These are phyloP conservation scores for Ryuthela nishihirai DNA, from an alignment of 2,888 invertebrate genomes.

Conservation along the genomic window DNA sequence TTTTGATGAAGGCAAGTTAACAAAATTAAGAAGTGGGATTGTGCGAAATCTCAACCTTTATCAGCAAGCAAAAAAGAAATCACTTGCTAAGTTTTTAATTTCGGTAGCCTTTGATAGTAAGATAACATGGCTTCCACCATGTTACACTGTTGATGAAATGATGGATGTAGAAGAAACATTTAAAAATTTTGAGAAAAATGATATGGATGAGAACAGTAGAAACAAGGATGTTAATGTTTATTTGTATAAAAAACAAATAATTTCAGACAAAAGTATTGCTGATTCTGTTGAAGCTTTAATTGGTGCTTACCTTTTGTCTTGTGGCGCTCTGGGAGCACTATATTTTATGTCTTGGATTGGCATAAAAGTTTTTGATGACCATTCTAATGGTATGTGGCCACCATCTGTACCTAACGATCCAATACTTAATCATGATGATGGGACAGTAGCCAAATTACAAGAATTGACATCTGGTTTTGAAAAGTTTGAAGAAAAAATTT, in stretches of 20 bases:
- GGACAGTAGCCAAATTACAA: background rate
- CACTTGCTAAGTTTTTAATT: constrained; percentile 93
- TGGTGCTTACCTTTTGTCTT: constrained; percentile 66
- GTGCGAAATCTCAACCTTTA: constrained; percentile 84
- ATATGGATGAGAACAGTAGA: constrained; percentile 51
- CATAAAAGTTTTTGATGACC: too few relatives aligned
- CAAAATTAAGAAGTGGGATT: constrained; percentile 93
- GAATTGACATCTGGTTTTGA: constrained; percentile 31
- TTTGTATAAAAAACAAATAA: constrained; percentile 7
- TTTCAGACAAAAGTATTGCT: constrained; percentile 62
- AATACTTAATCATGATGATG: too few relatives aligned
- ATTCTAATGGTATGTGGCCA: too few relatives aligned
- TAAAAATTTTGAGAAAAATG: constrained; percentile 6
- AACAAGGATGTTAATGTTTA: background rate
- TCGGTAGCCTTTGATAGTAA: constrained; percentile 98
- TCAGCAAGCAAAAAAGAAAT: constrained; percentile 79
- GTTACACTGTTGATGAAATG: constrained; percentile 59
- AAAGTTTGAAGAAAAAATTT: constrained; percentile 60
- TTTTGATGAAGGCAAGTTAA: constrained; percentile 96
- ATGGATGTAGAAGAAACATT: constrained; percentile 47
- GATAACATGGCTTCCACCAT: constrained; percentile 85
- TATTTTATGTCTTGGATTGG: constrained; percentile 37
- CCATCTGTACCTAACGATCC: too few relatives aligned
- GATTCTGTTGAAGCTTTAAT: constrained; percentile 84
- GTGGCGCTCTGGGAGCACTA: constrained; percentile 53